phyloP scores from a whole-genome alignment of 1,140 invertebrate species.

The Drosophila yakuba region DNA sequence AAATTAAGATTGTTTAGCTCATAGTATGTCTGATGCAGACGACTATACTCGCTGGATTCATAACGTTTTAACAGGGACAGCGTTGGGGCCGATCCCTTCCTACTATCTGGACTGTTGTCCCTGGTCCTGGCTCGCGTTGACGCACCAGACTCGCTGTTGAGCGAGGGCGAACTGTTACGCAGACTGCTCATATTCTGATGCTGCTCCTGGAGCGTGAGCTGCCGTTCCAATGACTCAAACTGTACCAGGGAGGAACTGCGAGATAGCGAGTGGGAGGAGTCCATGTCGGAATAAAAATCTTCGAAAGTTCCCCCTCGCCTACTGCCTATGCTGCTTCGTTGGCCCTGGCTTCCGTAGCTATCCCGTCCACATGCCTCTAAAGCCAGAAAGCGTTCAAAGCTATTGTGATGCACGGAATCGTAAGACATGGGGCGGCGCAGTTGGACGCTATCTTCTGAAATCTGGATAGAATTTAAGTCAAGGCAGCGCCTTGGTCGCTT shows the following conservation, averaged over 20 bases:
- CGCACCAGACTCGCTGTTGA: conserved; percentile 76
- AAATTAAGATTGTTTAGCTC: conserved; percentile 82
- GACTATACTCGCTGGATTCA: conserved; percentile 69
- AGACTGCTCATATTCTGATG: conserved; percentile 67
- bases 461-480: conserved; percentile 46
- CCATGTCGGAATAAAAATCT: conserved; percentile 85
- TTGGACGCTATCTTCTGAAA: conserved; percentile 65
- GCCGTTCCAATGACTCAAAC: conserved; percentile 89
- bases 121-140: conserved; percentile 58
- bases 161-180: conserved; percentile 84
- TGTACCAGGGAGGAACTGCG: conserved; percentile 91
- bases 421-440: conserved; percentile 57
- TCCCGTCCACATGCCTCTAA: conserved; percentile 59
- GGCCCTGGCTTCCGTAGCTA: conserved; percentile 64
- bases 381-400: conserved; percentile 65
- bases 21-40: conserved; percentile 79
- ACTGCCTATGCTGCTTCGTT: conserved; percentile 63
- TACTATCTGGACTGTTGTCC: conserved; percentile 70
- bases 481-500: conserved; percentile 89
- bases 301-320: conserved; percentile 69
- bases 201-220: conserved; percentile 75
- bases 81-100: conserved; percentile 62
- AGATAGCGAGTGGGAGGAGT: conserved; percentile 86
- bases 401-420: conserved; percentile 58
- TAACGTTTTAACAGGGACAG: conserved; percentile 75